Percentiles rank a stretch among this genome's conserved stretches.
Evolutionary conservation across 2,797 vertebrate genomes (phyloP).

Genomic region (Gymnodraco acuticeps): DNA sequence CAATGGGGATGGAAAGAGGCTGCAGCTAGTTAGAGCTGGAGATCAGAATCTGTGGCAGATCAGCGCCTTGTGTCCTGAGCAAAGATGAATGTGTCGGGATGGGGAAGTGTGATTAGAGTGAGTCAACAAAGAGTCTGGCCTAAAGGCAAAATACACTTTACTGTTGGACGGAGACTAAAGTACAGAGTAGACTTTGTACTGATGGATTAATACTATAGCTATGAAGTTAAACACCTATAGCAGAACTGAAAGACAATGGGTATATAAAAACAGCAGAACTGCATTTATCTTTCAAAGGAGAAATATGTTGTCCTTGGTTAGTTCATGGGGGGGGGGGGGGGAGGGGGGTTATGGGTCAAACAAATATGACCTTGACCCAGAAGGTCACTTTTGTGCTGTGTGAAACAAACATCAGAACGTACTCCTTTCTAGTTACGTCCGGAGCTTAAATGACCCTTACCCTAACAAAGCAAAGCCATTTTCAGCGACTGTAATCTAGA

Average conservation of each 20-base stretch:
- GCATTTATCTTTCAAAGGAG: too few relatives aligned
- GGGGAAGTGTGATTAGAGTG: conserved; percentile 37
- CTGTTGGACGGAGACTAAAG: not conserved
- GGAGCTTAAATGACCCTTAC: too few relatives aligned
- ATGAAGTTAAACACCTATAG: conserved; percentile 11
- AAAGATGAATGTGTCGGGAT: conserved; percentile 9
- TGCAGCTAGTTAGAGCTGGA: conserved; percentile 31
- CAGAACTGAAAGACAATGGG: not conserved
- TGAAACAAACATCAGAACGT: too few relatives aligned
- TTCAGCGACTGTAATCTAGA: too few relatives aligned
- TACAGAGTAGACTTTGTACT: not conserved
- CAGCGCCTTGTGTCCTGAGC: conserved; percentile 20
- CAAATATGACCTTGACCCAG: too few relatives aligned
- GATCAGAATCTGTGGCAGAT: conserved; percentile 48
- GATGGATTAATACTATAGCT: conserved; percentile 16
- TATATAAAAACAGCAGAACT: too few relatives aligned
- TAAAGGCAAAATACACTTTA: conserved; percentile 12
- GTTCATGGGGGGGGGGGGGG: too few relatives aligned
- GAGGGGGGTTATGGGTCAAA: too few relatives aligned
- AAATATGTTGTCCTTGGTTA: too few relatives aligned
- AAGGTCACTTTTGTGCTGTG: too few relatives aligned
- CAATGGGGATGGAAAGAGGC: conserved; percentile 40
- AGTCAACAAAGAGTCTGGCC: conserved; percentile 45
- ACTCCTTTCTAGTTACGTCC: too few relatives aligned
- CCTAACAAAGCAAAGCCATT: too few relatives aligned